Conservation (phyloP, 2,797 vertebrate genomes). For the Melanotaenia pygmaea region DNA sequence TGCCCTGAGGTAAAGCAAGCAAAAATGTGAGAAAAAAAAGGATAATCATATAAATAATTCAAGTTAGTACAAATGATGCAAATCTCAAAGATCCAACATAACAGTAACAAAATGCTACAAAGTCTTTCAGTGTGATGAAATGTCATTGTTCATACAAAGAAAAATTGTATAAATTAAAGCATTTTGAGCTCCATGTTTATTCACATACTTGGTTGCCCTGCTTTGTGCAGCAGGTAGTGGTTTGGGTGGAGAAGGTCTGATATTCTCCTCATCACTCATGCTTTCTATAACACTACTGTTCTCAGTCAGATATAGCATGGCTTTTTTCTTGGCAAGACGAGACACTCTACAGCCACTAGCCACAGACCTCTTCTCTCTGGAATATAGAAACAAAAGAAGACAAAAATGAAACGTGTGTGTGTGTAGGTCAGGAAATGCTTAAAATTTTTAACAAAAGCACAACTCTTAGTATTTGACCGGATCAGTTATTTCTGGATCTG, state of each 20-base stretch:
- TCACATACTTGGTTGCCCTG: slow-evolving; percentile 46
- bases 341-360: not conserved
- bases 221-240: slow-evolving; percentile 18
- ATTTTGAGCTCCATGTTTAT: not conserved
- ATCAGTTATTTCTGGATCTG: not conserved
- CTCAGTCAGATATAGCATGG: slow-evolving; percentile 44
- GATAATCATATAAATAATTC: not conserved
- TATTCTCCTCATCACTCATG: slow-evolving; percentile 5
- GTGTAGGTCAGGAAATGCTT: not conserved
- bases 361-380: slow-evolving; percentile 23
- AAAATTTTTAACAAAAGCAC: not conserved
- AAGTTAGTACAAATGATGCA: not conserved
- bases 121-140: not conserved
- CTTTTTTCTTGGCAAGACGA: slow-evolving; percentile 66
- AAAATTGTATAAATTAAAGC: not conserved
- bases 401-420: too few relatives aligned
- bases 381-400: slow-evolving; percentile 1
- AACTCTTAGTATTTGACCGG: not conserved
- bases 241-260: not conserved
- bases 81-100: too few relatives aligned
- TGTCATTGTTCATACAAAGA: not conserved
- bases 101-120: not conserved
- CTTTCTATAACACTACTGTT: slow-evolving; percentile 55
- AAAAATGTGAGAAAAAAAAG: not conserved
- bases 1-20: slow-evolving; percentile 7